Evolutionary conservation across 1,140 invertebrate species (phyloP).

Genomic region (Uloborus diversus): DNA sequence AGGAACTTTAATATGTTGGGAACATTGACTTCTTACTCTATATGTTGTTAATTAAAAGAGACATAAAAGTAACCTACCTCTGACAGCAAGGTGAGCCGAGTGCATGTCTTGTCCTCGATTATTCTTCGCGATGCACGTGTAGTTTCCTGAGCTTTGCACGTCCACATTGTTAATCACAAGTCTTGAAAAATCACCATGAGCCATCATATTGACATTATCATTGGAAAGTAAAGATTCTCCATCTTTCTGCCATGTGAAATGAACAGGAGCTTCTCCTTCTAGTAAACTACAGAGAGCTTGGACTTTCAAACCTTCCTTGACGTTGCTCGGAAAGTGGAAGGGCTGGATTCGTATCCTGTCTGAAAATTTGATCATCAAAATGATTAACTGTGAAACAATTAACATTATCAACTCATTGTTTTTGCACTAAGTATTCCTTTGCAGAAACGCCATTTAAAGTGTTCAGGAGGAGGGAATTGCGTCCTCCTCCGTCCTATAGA

Average conservation of each 20-base stretch:
- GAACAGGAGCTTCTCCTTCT: not conserved
- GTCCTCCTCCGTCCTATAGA: no score
- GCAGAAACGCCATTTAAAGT: no score
- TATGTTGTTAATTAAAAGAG: no score
- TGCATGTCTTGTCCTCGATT: constrained; percentile 61
- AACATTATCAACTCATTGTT: no score
- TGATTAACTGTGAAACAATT: no score
- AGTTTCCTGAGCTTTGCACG: constrained; percentile 69
- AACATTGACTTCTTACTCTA: no score
- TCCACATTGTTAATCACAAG: constrained; percentile 64
- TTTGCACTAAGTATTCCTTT: no score
- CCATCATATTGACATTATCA: constrained; percentile 18
- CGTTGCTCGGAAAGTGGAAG: constrained; percentile 37
- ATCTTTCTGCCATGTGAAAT: constrained; percentile 42
- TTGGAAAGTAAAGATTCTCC: not conserved
- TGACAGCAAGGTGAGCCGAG: constrained; percentile 56
- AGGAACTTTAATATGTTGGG: no score
- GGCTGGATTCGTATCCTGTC: constrained; percentile 45
- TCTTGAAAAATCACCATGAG: constrained; percentile 57
- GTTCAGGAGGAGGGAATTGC: no score
- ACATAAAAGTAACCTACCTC: constrained; percentile 57
- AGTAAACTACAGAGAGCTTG: constrained; percentile 20
- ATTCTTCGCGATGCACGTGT: constrained; percentile 72
- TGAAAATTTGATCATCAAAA: no score
- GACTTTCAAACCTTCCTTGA: constrained; percentile 37